Evolutionary conservation across 2,113 vertebrate genomes (phyloP).

Genomic region (Penelope pileata): DNA sequence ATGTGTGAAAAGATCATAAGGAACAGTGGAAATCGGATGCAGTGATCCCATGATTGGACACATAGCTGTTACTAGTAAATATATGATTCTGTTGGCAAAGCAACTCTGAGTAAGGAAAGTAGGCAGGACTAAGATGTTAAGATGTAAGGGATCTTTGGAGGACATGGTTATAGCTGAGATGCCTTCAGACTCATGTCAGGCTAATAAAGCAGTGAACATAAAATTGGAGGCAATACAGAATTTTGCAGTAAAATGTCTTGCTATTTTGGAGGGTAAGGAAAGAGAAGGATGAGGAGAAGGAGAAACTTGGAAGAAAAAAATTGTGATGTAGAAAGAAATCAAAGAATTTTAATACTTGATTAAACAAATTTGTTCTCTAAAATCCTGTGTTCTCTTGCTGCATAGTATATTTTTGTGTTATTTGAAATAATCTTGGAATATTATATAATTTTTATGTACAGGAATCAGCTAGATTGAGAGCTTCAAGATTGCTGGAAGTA

Average conservation of each 20-base stretch:
- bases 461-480: neutral
- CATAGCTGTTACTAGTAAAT: neutral
- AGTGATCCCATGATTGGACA: neutral
- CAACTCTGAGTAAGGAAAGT: neutral
- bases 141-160: neutral
- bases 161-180: neutral
- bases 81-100: neutral
- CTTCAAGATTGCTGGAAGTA: neutral
- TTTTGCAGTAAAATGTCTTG: neutral
- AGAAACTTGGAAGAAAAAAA: neutral
- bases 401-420: neutral
- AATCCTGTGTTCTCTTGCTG: neutral
- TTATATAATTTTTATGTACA: neutral
- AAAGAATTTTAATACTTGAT: neutral
- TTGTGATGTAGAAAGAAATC: neutral
- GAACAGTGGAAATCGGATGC: neutral
- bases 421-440: neutral
- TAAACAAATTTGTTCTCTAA: neutral
- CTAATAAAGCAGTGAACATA: neutral
- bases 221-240: neutral
- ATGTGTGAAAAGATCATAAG: neutral
- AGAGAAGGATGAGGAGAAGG: neutral
- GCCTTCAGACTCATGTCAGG: neutral
- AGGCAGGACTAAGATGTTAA: neutral
- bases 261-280: neutral